Evolutionary conservation across 2,797 vertebrate genomes (phyloP).

Genomic region (Rhinogobio ventralis): DNA sequence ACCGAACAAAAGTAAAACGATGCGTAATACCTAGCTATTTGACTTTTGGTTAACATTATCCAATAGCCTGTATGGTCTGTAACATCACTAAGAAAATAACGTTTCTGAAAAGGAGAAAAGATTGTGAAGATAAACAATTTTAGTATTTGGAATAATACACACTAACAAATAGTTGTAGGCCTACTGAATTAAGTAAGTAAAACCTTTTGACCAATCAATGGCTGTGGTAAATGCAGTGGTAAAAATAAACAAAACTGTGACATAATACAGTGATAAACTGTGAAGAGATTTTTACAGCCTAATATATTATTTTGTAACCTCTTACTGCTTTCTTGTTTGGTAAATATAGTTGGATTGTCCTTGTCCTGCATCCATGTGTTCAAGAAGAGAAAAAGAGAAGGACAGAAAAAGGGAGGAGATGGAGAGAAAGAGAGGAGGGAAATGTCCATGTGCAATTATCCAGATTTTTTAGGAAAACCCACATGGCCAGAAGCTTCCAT

Average conservation of each 20-base stretch:
- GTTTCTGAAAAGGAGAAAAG: not conserved
- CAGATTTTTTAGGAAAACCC: not conserved
- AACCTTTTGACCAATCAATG: not conserved
- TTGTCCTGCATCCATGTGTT: not conserved
- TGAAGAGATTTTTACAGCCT: not conserved
- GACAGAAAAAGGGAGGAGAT: slow-evolving; percentile 43
- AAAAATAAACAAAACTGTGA: not conserved
- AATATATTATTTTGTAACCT: not conserved
- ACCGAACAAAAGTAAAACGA: not conserved
- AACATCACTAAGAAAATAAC: not conserved
- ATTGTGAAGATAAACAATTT: not conserved
- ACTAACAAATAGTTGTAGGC: not conserved
- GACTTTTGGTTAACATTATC: not conserved
- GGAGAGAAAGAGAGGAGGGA: slow-evolving; percentile 35
- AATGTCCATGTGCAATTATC: slow-evolving; percentile 24
- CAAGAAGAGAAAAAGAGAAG: slow-evolving; percentile 7
- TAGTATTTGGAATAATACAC: not conserved
- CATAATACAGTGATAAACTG: not conserved
- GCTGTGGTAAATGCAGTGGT: not conserved
- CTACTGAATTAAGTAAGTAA: not conserved
- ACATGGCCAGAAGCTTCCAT: slow-evolving; percentile 25
- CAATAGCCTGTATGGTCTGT: not conserved
- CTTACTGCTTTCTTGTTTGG: not conserved
- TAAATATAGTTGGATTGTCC: not conserved
- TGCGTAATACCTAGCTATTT: not conserved